phyloP scores from a whole-genome alignment of 2,113 vertebrate species.

The Proteles cristata region DNA sequence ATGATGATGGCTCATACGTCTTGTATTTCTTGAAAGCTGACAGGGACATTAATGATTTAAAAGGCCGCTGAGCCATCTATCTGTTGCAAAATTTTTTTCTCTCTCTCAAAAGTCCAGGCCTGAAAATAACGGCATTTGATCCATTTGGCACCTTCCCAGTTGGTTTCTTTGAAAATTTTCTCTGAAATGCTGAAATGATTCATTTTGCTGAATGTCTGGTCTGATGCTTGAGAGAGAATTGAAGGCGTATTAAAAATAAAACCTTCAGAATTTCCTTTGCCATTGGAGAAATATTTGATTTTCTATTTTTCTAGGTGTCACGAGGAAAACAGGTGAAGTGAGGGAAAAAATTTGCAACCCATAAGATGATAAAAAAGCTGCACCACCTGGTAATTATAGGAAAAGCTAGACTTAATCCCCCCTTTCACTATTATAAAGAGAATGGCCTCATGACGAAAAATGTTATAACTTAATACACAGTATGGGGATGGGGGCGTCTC shows the following conservation, averaged over 20 bases:
- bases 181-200: neutral
- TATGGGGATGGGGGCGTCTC: too few species aligned
- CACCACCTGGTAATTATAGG: neutral
- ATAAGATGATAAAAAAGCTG: neutral
- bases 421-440: neutral
- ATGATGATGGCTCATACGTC: rapidly evolving
- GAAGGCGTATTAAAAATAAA: neutral
- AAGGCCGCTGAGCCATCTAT: neutral
- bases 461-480: too few species aligned
- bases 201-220: neutral
- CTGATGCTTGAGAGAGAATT: neutral
- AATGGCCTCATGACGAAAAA: neutral
- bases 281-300: neutral
- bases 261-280: neutral
- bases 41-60: neutral
- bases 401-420: neutral
- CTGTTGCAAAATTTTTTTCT: neutral
- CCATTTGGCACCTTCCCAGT: too few species aligned
- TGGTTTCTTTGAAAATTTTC: neutral
- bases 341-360: neutral
- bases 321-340: neutral
- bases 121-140: neutral
- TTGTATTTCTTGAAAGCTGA: neutral
- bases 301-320: neutral
- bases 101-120: neutral